Base-by-base conservation (phyloP, 2,113 vertebrate species). In the Terrapene triunguis region DNA sequence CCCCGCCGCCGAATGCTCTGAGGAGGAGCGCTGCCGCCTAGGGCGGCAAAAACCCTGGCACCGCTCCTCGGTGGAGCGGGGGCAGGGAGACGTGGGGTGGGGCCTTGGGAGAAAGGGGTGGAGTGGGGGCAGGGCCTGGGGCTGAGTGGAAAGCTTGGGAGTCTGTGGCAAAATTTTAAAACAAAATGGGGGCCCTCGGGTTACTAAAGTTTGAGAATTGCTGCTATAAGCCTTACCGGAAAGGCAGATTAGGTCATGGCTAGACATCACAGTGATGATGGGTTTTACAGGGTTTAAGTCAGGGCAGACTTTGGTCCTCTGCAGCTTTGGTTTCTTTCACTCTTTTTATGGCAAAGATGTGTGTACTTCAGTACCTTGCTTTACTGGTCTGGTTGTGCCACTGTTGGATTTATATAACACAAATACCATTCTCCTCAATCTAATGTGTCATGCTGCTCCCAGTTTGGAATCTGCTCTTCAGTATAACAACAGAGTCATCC, bases 331-430 rank as follows among this genome's bases (percentile, higher is more conserved):
- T 38, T 84, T 69, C 27, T 7, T 91, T 78, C 53, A 24, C 5
- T 13, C 22, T 78, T 25, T 78, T 80, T 10, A 44, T 38, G 57
- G 48, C 0, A 0, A 84, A 79, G 38, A 7, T 0, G 19, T 47
- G 13, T 16, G 42, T 47, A 29, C 42, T 44, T 47, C 42, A 47
- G 42, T 29, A 47, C 24, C 42, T 78, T 25, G 24, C 8, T 72
- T 38, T 72, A 21, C n/a, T 72, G 44, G 74, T 14, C 74, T 47
- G 44, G 24, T 44, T 47, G 42, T 29, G 27, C 24, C 24, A 44
- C 11, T 25, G 38, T n/a, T 2, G 5, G 25, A 19, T 87, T 89
- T 38, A 10, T 17, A 53, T 5, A 89, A 21, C 74, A 85, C 80
- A 57, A 0, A 1, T 8, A 54, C 4, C 1, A 3, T 51, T 89